Evolutionary conservation across 2,113 vertebrate species (phyloP).

Genomic region (Epinephelus cyanopodus): DNA sequence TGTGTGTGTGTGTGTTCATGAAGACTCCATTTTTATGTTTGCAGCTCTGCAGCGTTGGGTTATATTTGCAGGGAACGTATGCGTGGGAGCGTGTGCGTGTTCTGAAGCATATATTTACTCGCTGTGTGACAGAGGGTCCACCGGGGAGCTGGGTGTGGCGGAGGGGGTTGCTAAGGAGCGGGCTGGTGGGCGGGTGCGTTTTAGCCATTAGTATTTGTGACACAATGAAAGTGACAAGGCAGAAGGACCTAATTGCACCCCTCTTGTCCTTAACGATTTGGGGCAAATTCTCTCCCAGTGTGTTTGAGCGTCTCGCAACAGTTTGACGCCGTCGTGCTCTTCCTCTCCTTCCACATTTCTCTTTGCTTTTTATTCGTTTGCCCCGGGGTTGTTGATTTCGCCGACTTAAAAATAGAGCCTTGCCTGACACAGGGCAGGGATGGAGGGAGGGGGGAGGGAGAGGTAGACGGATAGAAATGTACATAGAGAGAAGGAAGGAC

Average conservation of each 20-base stretch:
- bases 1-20: slow-evolving; percentile 25
- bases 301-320: slow-evolving; percentile 38
- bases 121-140: slow-evolving; percentile 52
- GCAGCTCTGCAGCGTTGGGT: slow-evolving; percentile 12
- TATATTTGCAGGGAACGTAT: slow-evolving; percentile 30
- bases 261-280: slow-evolving; percentile 65
- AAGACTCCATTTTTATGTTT: slow-evolving; percentile 24
- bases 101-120: slow-evolving; percentile 46
- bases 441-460: slow-evolving; percentile 42
- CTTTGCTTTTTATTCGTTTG: slow-evolving; percentile 6
- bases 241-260: slow-evolving; percentile 79
- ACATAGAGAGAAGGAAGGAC: slow-evolving; percentile 53
- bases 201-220: slow-evolving; percentile 71
- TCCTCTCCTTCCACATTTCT: not conserved
- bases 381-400: slow-evolving; percentile 58
- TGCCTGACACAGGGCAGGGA: slow-evolving; percentile 48
- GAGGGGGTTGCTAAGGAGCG: slow-evolving; percentile 41
- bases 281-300: slow-evolving; percentile 42
- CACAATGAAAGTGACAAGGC: slow-evolving; percentile 81
- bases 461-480: slow-evolving; percentile 47
- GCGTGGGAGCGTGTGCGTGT: not conserved
- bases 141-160: slow-evolving; percentile 63
- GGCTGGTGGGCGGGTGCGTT: slow-evolving; percentile 67
- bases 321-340: slow-evolving; percentile 25
- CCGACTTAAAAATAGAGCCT: slow-evolving; percentile 68